Evolutionary conservation across 2,113 vertebrate species (phyloP).

Genomic region (Scartelaos histophorus): DNA sequence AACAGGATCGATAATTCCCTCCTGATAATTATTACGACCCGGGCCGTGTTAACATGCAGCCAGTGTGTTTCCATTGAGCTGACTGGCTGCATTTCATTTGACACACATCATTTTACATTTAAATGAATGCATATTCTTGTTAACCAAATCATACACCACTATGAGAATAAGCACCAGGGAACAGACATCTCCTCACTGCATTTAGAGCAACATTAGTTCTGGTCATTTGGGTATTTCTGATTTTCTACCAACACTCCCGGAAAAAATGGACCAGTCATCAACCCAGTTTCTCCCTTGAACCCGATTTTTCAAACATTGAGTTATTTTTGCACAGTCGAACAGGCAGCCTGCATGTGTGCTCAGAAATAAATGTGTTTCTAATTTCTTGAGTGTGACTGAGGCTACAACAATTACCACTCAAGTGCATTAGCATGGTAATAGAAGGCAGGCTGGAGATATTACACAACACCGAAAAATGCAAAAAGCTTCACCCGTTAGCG

Average conservation of each 20-base stretch:
- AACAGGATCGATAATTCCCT: background rate
- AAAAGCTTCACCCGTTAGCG: conserved; percentile 52
- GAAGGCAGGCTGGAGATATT: conserved; percentile 23
- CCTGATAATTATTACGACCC: conserved; percentile 14
- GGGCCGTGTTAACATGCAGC: conserved; percentile 9
- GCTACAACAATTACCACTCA: conserved; percentile 55
- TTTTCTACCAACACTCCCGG: conserved; percentile 34
- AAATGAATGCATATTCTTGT: conserved; percentile 25
- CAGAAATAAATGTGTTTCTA: conserved; percentile 35
- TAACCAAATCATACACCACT: conserved; percentile 18
- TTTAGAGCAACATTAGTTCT: conserved; percentile 49
- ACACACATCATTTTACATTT: conserved; percentile 43
- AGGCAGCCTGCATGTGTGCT: conserved; percentile 44
- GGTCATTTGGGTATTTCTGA: conserved; percentile 33
- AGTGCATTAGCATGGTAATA: conserved; percentile 52
- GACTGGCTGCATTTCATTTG: conserved; percentile 36
- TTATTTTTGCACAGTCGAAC: conserved; percentile 66
- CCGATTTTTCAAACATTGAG: conserved; percentile 62
- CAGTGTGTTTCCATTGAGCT: conserved; percentile 9
- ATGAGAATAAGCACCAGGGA: conserved; percentile 13
- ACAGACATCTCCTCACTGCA: conserved; percentile 17
- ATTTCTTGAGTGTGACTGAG: conserved; percentile 45
- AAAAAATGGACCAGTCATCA: conserved; percentile 60
- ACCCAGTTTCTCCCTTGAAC: conserved; percentile 65
- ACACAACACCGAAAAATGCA: conserved; percentile 31